Base-by-base conservation (phyloP, 2,113 vertebrate species). In the Hepsetus odoe region DNA sequence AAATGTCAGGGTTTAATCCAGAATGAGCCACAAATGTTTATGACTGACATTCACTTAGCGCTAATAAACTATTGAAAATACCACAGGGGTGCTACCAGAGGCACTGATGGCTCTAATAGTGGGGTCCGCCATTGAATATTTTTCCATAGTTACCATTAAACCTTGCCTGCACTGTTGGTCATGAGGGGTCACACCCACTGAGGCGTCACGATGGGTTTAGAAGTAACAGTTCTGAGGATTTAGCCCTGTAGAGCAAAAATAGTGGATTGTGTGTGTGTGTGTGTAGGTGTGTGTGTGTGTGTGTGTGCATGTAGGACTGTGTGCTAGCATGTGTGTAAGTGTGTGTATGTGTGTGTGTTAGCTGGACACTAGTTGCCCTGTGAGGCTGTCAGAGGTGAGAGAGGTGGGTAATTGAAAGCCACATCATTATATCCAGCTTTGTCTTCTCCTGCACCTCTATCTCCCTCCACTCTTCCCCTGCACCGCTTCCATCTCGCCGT, bases 321-420 rank as follows among this genome's bases (percentile, higher is more conserved):
- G 32, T 72, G 20, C 9, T 16, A 68, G 24, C 44, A 18, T 70
- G 24, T 32, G 67, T 35, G 55, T 68, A 42, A 64, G 44, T 72
- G 49, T 46, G 32, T 59, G 26, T 68, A 22, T 69, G 30, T 24
- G 44, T 64, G 33, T 55, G 1, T 65, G 35, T 42, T 44, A 49
- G 55, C n/a, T 58, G 61, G 42, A 53, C 18, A 33, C 72, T 16
- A 35, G 61, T 61, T 80, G 82, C 71, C 81, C 75, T 74, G 35
- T 55, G 76, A 74, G 70, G 70, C 75, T 56, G 22, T 51, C 46
- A n/a, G 71, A 58, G 81, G 81, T 82, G 65, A 74, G 73, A 70
- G 59, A 68, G 81, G 81, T 79, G 64, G 46, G 82, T 77, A 77
- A 80, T 81, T 77, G 79, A 80, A 84, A 83, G 64, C 70, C 72